Evolutionary conservation across 2,797 vertebrate genomes (phyloP), one percentile per base, ranked within the genome.

Genomic region (Esox lucius): DNA sequence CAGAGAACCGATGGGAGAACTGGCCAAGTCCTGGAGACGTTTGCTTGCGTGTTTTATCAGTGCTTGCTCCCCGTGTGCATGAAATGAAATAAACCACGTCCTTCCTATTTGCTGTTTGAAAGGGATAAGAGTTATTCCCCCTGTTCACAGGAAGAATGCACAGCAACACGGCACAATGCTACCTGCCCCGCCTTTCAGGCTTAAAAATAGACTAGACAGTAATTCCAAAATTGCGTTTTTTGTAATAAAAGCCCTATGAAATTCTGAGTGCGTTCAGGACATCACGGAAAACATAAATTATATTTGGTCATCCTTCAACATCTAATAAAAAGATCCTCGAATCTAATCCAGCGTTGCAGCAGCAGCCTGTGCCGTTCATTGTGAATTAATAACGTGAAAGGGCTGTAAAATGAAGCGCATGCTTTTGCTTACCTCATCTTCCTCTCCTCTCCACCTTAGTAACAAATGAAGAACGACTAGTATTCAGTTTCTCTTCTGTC

Each of bases 341-440:
- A 74, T 66, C 35, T 7, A 33, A 64, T 62, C 59, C 39, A 56
- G 17, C 56, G 42, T 8, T 26, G 78, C 33, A 56, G 46, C 74
- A 13, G 65, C 75, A 68, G 73, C 71, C 68, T 42, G 53, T 46
- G 72, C 26, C 71, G 67, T 77, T 78, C 73, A 75, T 68, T 73
- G 71, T 83, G 78, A 82, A 70, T 71, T 68, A 13, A 73, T 56
- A 70, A 70, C 66, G 72, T 75, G 51, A 64, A 72, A 53, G 68
- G 75, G 46, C 51, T 39, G 70, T 70, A 72, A 71, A 72, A 69
- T 24, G 31, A 71, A 74, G 73, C 69, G 80, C 86, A 56, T 83
- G 83, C 74, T 71, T 77, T 19, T 86, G 84, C 92, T 92, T 91
- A 94, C 93, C 93, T 94, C 93, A 94, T 94, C 77, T 75, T 90